Percentiles rank a stretch among this genome's conserved stretches.
phyloP scores from a whole-genome alignment of 2,888 invertebrate genomes.

The Electrophaes corylata region DNA sequence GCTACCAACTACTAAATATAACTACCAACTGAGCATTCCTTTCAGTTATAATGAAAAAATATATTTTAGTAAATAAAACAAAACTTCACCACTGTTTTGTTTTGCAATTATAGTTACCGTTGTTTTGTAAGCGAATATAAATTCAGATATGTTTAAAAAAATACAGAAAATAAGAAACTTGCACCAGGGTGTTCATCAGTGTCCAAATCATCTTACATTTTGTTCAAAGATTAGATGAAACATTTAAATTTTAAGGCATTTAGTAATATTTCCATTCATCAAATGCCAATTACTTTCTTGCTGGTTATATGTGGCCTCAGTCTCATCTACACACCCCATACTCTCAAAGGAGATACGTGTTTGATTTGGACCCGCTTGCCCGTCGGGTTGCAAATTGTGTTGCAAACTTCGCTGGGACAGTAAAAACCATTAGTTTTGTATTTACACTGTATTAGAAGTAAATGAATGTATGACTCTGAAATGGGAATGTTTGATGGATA shows the following conservation, averaged over 20 bases:
- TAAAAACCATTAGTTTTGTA: conserved; percentile 51
- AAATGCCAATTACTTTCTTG: conserved; percentile 50
- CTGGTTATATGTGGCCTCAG: conserved; percentile 4
- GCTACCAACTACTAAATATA: too few species aligned
- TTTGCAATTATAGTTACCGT: too few species aligned
- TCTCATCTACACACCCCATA: conserved; percentile 17
- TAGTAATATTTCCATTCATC: conserved; percentile 18
- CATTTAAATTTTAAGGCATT: background rate
- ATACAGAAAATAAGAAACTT: too few species aligned
- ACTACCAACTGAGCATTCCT: too few species aligned
- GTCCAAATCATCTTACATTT: background rate
- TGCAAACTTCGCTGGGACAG: conserved; percentile 51
- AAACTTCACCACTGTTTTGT: too few species aligned
- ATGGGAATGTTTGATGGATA: background rate
- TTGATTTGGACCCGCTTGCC: conserved; percentile 63
- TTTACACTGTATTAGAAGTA: conserved; percentile 41
- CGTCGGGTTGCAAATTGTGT: conserved; percentile 59
- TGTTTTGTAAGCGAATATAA: too few species aligned
- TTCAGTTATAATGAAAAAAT: too few species aligned
- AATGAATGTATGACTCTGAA: background rate
- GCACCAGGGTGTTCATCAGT: background rate
- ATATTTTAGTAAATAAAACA: too few species aligned
- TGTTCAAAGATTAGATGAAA: background rate
- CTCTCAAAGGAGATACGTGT: conserved; percentile 65
- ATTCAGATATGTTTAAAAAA: too few species aligned